These are phyloP conservation scores for Stenodema calcarata DNA, from an alignment of 2,888 invertebrate genomes.

Conservation along the genomic window DNA sequence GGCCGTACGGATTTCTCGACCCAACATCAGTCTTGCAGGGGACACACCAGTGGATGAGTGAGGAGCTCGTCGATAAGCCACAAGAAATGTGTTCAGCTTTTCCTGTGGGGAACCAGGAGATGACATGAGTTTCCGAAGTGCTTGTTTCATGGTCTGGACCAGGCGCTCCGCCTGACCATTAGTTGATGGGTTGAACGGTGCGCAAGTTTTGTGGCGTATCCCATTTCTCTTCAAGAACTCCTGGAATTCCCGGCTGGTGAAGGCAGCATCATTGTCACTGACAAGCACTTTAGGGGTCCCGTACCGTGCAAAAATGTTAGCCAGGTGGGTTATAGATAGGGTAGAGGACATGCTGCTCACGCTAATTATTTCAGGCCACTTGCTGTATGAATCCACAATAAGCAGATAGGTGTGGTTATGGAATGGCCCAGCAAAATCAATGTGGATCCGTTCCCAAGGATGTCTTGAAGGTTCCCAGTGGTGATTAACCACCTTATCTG, in stretches of 20 bases:
- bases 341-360: not conserved
- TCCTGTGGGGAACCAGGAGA: not conserved
- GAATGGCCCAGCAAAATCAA: conserved; percentile 32
- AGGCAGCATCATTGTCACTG: conserved; percentile 17
- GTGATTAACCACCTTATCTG: not conserved
- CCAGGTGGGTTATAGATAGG: not conserved
- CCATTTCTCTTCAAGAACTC: not conserved
- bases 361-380: conserved; percentile 15
- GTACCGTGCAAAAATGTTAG: not conserved
- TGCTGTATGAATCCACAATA: conserved; percentile 3
- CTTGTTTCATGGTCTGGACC: conserved; percentile 15
- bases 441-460: conserved; percentile 14
- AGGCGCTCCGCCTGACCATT: conserved; percentile 16
- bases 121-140: not conserved
- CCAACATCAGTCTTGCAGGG: conserved; percentile 30
- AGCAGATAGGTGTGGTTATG: not conserved
- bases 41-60: not conserved
- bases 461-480: not conserved
- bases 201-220: not conserved
- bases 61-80: conserved; percentile 17
- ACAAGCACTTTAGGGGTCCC: not conserved
- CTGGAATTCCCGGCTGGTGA: not conserved
- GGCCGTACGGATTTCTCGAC: conserved; percentile 3
- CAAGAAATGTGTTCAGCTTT: conserved; percentile 4
- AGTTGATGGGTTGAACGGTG: conserved; percentile 11